These are phyloP conservation scores for Pasiphila rectangulata DNA, from an alignment of 2,888 invertebrate genomes.

Conservation along the genomic window DNA sequence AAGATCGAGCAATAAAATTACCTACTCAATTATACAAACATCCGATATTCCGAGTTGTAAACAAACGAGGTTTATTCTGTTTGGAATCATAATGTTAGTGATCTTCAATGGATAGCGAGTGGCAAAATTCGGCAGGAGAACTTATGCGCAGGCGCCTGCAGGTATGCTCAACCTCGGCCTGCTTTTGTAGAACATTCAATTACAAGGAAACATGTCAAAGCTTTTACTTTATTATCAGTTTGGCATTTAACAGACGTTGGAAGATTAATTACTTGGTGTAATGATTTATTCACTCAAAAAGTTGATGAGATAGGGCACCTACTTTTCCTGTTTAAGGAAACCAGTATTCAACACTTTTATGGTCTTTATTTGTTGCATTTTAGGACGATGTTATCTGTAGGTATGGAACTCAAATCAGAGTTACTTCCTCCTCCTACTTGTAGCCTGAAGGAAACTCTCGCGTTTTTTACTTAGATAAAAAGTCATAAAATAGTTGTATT, in stretches of 20 bases:
- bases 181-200: slow-evolving; percentile 30
- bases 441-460: no score
- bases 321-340: not conserved
- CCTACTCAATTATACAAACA: slow-evolving; percentile 28
- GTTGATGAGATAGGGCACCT: not conserved
- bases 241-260: slow-evolving; percentile 20
- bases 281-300: slow-evolving; percentile 8
- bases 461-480: no score
- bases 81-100: slow-evolving; percentile 37
- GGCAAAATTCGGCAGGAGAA: slow-evolving; percentile 55
- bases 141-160: slow-evolving; percentile 39
- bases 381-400: not conserved
- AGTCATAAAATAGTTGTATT: no score
- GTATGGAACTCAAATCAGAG: not conserved
- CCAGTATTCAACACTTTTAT: not conserved
- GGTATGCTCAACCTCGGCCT: slow-evolving; percentile 38
- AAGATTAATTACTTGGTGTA: slow-evolving; percentile 18
- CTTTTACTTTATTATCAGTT: slow-evolving; percentile 12
- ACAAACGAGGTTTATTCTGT: slow-evolving; percentile 18
- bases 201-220: not conserved
- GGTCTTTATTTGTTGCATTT: not conserved
- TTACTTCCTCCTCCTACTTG: no score
- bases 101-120: slow-evolving; percentile 36
- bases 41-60: slow-evolving; percentile 17
- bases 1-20: slow-evolving; percentile 26